Base-by-base conservation (phyloP, 2,888 invertebrate species). In the Dyspetes luteomarginatus region DNA sequence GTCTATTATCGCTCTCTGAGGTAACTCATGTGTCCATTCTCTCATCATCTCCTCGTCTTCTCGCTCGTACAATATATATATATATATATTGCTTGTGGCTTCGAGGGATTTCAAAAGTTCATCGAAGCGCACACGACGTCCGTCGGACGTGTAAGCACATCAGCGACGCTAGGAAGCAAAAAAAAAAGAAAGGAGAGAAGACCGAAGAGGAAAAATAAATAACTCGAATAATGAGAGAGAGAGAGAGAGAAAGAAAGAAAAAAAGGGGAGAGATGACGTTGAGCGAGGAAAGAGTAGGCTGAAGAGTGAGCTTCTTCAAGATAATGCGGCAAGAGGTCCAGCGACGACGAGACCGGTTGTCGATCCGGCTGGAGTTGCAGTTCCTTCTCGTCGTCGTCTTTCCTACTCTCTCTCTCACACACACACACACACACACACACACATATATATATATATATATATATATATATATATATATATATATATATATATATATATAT, bases 301-400 rank as follows among this genome's bases (percentile, higher is more conserved):
- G 30, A 79, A 76, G 79, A 80, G 76, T 71, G 76, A 79, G 79
- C 79, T 82, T 82, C 79, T 82, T 82, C 76, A 58, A 67, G 72
- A 72, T 82, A 69, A 80, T 78, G 74, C 72, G 67, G 55, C 64
- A 72, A 69, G 55, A 58, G 30, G 62, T 65, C 45, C 56, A 58
- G 41, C 71, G 41, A 19, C 71, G 69, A 69, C 68, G 48, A 45
- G 79, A 82, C 79, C 79, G 82, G 81, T 83, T 82, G 82, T 82
- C 75, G 78, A 81, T 83, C 77, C 78, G 62, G 78, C 75, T 62
- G 62, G 68, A 83, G 78, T 83, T 78, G 78, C 78, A 74, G 78
- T 81, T 69, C 72, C 72, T 72, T 73, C 64, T 12, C 52, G 7
- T 12, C 52, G 77, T 12, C 58, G 58, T 67, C 60, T 65, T 55